Evolutionary conservation across 2,113 vertebrate species (phyloP).

Genomic region (Chelonoidis abingdonii): DNA sequence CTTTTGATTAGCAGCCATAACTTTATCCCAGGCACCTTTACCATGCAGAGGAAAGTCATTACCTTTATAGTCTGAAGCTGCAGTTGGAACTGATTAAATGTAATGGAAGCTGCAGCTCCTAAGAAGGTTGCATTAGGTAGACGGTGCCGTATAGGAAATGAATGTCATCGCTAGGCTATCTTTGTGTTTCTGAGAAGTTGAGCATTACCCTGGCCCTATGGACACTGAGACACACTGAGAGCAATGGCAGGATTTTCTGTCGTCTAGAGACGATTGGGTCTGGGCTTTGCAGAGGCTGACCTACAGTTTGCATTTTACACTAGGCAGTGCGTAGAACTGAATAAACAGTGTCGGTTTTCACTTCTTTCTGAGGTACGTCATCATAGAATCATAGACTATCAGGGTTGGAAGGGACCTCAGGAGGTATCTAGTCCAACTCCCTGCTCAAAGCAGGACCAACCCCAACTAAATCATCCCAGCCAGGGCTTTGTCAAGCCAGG

Average conservation of each 20-base stretch:
- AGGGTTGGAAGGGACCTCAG: too few relatives aligned
- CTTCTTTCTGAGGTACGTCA: accelerated
- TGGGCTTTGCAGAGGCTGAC: neutral
- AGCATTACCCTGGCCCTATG: accelerated
- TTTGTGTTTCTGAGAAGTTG: accelerated
- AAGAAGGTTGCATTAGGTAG: neutral
- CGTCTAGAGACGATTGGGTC: accelerated
- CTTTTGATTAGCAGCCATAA: accelerated
- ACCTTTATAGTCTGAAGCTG: neutral
- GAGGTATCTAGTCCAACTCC: too few relatives aligned
- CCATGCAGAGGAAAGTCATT: accelerated
- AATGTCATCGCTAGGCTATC: accelerated
- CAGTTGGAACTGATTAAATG: neutral
- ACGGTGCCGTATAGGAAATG: accelerated
- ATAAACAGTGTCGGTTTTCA: neutral
- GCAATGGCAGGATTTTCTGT: neutral
- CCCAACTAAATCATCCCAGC: too few relatives aligned
- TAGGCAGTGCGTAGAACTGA: neutral
- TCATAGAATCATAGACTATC: neutral
- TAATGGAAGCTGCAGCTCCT: accelerated
- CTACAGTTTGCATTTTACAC: accelerated
- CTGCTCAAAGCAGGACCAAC: too few relatives aligned
- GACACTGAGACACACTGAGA: accelerated
- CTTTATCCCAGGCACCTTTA: accelerated
- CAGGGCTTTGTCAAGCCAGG: too few relatives aligned